Evolutionary conservation across 2,888 invertebrate genomes (phyloP), one percentile per base, ranked within the genome.

Genomic region (Caenorhabditis wallacei): DNA sequence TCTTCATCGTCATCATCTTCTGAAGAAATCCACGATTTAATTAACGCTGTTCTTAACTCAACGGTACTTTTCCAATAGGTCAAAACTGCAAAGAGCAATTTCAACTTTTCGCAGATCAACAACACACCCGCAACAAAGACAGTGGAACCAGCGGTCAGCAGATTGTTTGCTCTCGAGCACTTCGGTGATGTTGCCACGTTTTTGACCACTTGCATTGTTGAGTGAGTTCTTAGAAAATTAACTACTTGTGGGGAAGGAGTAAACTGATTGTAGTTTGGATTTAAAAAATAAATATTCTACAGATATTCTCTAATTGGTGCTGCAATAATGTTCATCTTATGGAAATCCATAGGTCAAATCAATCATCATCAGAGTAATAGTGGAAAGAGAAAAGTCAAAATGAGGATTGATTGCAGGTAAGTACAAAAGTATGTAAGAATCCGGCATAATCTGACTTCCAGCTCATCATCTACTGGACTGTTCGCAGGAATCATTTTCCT

Each of bases 131-230:
- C 48, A 35, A 53, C 69, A 22, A 84, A 76, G 51, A 84, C 71
- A 2, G 16, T 59, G 5, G 69, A 51, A 56, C 72, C 82, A 46
- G 51, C 69, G 63, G 63, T 63, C 53, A 80, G 74, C 59, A 75
- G 84, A 66, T 70, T 90, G 59, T 85, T 84, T 70, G 87, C 90
- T 26, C 84, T 90, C 46, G 85, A 88, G 57, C 89, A 90, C 59
- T 91, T 91, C 61, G 91, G 90, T 8, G 91, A 91, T 83, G 82
- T 91, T 59, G 88, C 91, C 22, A 90, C 91, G 4, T 88, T 91
- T 75, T 70, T 91, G 48, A 89, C 89, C 30, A 91, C 91, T 35
- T 91, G 90, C 63, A 85, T 91, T 57, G 89, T 90, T 22, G 91
- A 91, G 82, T 87, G 43, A 75, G 82, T 71, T 22, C 3, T 37